Evolutionary conservation across 2,888 invertebrate genomes (phyloP).

Genomic region (Ennomos erosarius): DNA sequence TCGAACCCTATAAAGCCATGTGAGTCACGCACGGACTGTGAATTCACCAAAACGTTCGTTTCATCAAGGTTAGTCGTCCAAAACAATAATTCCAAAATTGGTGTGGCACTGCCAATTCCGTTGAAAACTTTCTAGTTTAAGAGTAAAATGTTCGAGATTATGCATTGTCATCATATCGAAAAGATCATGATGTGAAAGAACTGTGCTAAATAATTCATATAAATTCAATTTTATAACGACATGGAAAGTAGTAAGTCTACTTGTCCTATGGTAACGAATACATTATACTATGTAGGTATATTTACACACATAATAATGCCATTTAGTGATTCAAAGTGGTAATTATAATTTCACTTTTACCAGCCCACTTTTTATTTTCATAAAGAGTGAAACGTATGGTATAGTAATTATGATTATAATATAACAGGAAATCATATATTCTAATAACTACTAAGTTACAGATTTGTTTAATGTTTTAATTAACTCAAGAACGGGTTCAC

Average conservation of each 20-base stretch:
- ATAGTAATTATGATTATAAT: neutral
- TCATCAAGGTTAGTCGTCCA: conserved; percentile 39
- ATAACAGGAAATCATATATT: conserved; percentile 4
- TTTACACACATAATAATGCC: too few species aligned
- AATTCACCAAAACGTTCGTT: conserved; percentile 25
- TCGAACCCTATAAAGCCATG: conserved; percentile 19
- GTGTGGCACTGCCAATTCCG: conserved; percentile 16
- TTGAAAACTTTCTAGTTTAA: conserved; percentile 35
- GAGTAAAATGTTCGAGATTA: conserved; percentile 20
- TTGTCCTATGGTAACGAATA: too few species aligned
- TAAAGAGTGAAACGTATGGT: conserved; percentile 5
- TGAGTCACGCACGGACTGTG: conserved; percentile 32
- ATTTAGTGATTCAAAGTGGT: too few species aligned
- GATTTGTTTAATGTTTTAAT: conserved; percentile 12
- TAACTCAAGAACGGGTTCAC: conserved; percentile 26
- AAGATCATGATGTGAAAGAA: conserved; percentile 13
- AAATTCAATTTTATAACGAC: neutral
- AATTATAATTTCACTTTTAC: neutral
- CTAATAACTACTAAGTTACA: conserved; percentile 6
- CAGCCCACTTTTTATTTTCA: conserved; percentile 1
- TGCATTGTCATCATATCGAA: conserved; percentile 34
- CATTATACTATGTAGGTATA: too few species aligned
- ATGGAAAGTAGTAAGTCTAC: too few species aligned
- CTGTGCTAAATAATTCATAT: conserved; percentile 5
- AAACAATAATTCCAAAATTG: conserved; percentile 37